Base-by-base conservation (phyloP, 2,888 invertebrate species). In the Dryococelus australis region DNA sequence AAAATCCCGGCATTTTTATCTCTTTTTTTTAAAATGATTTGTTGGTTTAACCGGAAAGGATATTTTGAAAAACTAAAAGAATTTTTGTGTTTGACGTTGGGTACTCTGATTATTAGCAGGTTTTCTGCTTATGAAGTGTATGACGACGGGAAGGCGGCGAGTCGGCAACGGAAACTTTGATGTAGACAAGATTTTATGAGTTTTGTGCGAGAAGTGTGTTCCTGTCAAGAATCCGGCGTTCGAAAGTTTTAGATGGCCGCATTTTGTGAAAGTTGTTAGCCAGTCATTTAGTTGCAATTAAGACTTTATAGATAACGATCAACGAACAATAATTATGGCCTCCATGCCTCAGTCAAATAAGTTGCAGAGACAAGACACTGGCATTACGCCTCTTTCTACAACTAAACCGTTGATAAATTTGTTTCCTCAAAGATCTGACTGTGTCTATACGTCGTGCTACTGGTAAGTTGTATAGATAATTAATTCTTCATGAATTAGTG, bases 401-500 rank as follows among this genome's bases (percentile, higher is more conserved):
- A 88, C 88, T 79, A 89, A 89, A 87, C 89, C 89, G 26, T 81
- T 89, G 26, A 51, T 89, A 43, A 89, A 85, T 78, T 87, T 89
- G 26, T 89, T 89, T 43, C 80, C 86, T 16, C 87, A 87, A n/a
- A 84, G 84, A 91, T 93, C 95, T 87, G 97, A 97, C 90, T 97
- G 97, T 93, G 95, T 96, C 90, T 97, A 97, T 93, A 97, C 97
- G 90, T 96, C 96, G 91, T 97, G 97, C 93, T 97, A 97, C 92
- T 97, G 97, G 97, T 96, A 93, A 95, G 95, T 89, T 28, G 87
- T 84, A 35, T 86, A 86, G 81, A 85, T 53, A 88, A 86, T 78
- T 53, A 88, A 86, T 78, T 88, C 83, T 87, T 87, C 78, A 89
- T 90, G n/a, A 65, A 86, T 90, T 89, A 88, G 88, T 89, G 86